Evolutionary conservation across 2,113 vertebrate species (phyloP), one percentile per base, ranked within the genome.

Genomic region (Grammomys dolichurus): DNA sequence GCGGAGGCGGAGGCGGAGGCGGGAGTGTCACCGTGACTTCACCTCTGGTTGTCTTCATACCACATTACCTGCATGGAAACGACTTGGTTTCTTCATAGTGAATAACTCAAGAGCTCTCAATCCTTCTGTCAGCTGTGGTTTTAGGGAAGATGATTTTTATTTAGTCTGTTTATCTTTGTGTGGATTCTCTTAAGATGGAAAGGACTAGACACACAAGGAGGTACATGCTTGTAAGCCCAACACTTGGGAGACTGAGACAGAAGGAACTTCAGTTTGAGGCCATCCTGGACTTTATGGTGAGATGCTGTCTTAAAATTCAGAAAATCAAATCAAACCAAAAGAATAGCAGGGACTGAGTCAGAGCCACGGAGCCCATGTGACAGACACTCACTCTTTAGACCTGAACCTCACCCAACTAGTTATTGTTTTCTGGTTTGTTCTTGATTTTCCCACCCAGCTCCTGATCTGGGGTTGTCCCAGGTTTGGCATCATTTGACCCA

Each of bases 21-120:
- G 20, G 70, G 17, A n/a, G 70, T 17, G 9, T 20, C 70, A 36
- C 70, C 7, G 7, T 0, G 7, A 40, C 73, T 43, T 88, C 22
- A 19, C 75, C 58, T 88, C 28, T 48, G 43, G 56, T 58, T 46
- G 33, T 87, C 54, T 92, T 65, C 16, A 20, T 65, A 58, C 46
- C 1, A 11, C 51, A 60, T 43, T 84, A 56, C 51, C 80, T 78
- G 36, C 20, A 28, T 4, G 82, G 76, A 89, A 75, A 70, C 16
- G 6, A 43, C 93, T 85, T 90, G 22, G 56, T 95, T 95, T 67
- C 94, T 95, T 93, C 82, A 58, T 1, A 24, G 31, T 82, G 17
- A 58, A 36, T 33, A 67, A 54, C 36, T 31, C 11, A 60, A 54
- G 46, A 89, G 56, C 80, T 56, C 51, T 76, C 26, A 11, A 13